A percentile compares a stretch with the other conserved stretches of the same genome.
These are phyloP conservation scores for Anableps anableps DNA, from an alignment of 2,797 vertebrate genomes.

Conservation along the genomic window DNA sequence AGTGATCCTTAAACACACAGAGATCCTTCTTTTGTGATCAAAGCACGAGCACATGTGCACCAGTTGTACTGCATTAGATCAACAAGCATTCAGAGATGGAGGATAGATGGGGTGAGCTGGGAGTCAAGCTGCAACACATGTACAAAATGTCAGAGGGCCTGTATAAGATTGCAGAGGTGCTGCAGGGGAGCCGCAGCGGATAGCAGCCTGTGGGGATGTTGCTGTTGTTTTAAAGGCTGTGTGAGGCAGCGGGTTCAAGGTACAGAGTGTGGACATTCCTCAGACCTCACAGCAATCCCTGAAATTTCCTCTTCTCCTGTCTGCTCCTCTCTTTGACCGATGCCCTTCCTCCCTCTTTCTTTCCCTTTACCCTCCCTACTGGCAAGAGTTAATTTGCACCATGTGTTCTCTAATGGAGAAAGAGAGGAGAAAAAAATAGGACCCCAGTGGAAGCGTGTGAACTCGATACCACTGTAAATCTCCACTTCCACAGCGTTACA, in stretches of 20 bases:
- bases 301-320: slow-evolving; percentile 66
- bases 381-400: slow-evolving; percentile 81
- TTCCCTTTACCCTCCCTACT: slow-evolving; percentile 55
- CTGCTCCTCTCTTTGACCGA: slow-evolving; percentile 54
- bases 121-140: slow-evolving; percentile 56
- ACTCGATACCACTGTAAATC: slow-evolving; percentile 81
- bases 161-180: slow-evolving; percentile 37
- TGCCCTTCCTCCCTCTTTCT: slow-evolving; percentile 57
- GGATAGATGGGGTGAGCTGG: slow-evolving; percentile 36
- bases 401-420: slow-evolving; percentile 79
- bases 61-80: slow-evolving; percentile 59
- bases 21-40: slow-evolving; percentile 51
- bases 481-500: slow-evolving; percentile 70
- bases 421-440: slow-evolving; percentile 16
- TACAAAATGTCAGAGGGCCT: slow-evolving; percentile 55
- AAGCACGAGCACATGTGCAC: slow-evolving; percentile 57
- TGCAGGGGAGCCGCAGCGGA: slow-evolving; percentile 54
- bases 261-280: slow-evolving; percentile 71
- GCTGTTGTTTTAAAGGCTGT: slow-evolving; percentile 64
- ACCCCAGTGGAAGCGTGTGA: slow-evolving; percentile 75
- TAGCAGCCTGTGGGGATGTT: slow-evolving; percentile 54
- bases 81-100: slow-evolving; percentile 55
- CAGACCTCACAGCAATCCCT: slow-evolving; percentile 65
- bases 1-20: slow-evolving; percentile 32
- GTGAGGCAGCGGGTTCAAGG: slow-evolving; percentile 45